Percentiles rank a stretch among this genome's conserved stretches.
Evolutionary conservation across 1,140 invertebrate genomes (phyloP).

Genomic region (Saccostrea cuccullata): DNA sequence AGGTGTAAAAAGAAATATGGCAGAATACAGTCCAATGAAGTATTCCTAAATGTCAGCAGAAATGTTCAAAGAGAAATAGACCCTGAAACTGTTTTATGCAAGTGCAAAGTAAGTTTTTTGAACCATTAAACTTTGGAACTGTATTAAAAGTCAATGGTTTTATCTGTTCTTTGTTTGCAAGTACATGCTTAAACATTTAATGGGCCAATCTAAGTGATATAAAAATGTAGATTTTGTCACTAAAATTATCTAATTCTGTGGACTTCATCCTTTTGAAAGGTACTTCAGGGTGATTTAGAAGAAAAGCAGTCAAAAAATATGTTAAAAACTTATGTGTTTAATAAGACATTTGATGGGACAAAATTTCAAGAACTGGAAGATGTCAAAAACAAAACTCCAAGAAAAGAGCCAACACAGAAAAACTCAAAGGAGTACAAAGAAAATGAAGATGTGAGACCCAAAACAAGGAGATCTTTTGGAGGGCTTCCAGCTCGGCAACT

Average conservation of each 20-base stretch:
- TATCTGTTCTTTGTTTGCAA: background rate
- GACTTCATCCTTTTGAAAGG: background rate
- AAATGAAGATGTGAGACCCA: background rate
- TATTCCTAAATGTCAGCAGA: slow-evolving; percentile 64
- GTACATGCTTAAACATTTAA: background rate
- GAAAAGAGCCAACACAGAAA: background rate
- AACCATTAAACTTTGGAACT: slow-evolving; percentile 38
- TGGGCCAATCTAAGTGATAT: background rate
- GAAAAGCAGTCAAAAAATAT: background rate
- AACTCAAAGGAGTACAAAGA: background rate
- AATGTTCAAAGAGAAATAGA: slow-evolving; percentile 68
- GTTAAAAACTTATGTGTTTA: slow-evolving; percentile 17
- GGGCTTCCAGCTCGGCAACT: background rate
- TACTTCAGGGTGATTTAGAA: slow-evolving; percentile 49
- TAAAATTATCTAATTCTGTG: background rate
- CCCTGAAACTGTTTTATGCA: slow-evolving; percentile 83
- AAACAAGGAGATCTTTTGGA: slow-evolving; percentile 4
- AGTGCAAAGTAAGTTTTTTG: slow-evolving; percentile 80
- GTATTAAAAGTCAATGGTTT: background rate
- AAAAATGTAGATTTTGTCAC: background rate
- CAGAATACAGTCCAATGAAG: slow-evolving; percentile 59
- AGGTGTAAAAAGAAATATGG: slow-evolving; percentile 32
- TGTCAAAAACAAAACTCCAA: background rate
- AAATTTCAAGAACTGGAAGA: background rate
- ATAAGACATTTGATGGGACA: slow-evolving; percentile 16